These are phyloP conservation scores for Sialia sialis DNA, from an alignment of 2,113 vertebrate genomes.

Conservation along the genomic window DNA sequence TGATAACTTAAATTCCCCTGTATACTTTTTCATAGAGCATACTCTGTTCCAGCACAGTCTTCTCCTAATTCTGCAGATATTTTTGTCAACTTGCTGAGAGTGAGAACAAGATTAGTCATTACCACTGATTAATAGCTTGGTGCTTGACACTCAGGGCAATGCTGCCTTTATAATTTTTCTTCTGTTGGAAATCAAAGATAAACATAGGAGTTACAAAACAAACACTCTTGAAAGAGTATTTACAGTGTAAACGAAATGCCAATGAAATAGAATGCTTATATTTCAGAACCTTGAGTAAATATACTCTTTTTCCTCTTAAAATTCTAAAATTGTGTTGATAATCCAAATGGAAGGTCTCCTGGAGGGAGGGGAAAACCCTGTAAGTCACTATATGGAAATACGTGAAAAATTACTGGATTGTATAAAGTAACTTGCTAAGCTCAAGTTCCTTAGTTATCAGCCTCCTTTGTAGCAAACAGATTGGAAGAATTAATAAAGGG, in stretches of 20 bases:
- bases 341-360: not conserved
- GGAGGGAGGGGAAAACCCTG: fast-evolving
- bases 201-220: not conserved
- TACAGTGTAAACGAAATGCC: not conserved
- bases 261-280: not conserved
- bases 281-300: not conserved
- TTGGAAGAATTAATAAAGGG: not conserved
- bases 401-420: not conserved
- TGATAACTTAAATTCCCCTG: not conserved
- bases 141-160: not conserved
- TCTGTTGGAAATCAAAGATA: not conserved
- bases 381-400: not conserved
- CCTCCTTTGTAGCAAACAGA: not conserved
- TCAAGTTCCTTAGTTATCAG: not conserved
- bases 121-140: not conserved
- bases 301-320: not conserved
- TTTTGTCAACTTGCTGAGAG: not conserved
- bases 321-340: not conserved
- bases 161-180: not conserved
- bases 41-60: not conserved
- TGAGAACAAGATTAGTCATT: not conserved
- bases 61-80: not conserved
- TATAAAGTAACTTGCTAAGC: not conserved
- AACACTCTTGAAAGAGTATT: not conserved
- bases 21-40: not conserved